Evolutionary conservation across 2,113 vertebrate species (phyloP), one percentile per base, ranked within the genome.

Genomic region (Thamnaconus septentrionalis): DNA sequence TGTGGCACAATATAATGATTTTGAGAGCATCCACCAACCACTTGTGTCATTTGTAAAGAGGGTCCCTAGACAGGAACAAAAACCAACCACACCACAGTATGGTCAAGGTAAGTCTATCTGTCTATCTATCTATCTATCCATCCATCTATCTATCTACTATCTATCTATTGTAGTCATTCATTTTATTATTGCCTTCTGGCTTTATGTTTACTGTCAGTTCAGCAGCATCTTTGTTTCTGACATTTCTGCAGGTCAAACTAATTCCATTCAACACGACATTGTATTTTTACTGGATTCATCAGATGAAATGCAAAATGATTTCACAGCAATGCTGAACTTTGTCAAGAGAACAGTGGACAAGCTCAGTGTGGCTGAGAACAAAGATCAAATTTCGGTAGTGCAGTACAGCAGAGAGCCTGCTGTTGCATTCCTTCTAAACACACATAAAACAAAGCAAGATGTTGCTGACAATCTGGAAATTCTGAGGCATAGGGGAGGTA

Each of bases 211-310:
- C 45, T 60, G n/a, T 77, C 60, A 76, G 42, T 56, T 31, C 5
- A 60, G 10, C 3, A 49, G 61, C 45, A 55, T 73, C 6, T 10
- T 63, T 78, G 8, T 77, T 39, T 73, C 53, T 83, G 48, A 76
- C 41, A 68, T 56, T 73, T 73, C 73, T 44, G 11, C 56, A 71
- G 68, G 66, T 78, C 64, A 60, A 65, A 72, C 53, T 50, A 50
- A 75, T 73, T 81, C 68, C 45, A 75, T 60, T 68, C 76, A 83
- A 51, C 76, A 48, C 5, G 90, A 91, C 70, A 45, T 92, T 75
- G 91, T 92, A 8, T 91, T 92, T 74, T 82, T 92, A 73, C 61
- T 92, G 78, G 91, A 92, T 73, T 88, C 88, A 8, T 89, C 91
- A 5, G 89, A 92, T 76, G 79, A 80, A 41, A 87, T 81, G 64